A percentile compares a stretch with the other conserved stretches of the same genome.
These are phyloP conservation scores for Poecilia picta DNA, from an alignment of 2,797 vertebrate species.

Conservation along the genomic window DNA sequence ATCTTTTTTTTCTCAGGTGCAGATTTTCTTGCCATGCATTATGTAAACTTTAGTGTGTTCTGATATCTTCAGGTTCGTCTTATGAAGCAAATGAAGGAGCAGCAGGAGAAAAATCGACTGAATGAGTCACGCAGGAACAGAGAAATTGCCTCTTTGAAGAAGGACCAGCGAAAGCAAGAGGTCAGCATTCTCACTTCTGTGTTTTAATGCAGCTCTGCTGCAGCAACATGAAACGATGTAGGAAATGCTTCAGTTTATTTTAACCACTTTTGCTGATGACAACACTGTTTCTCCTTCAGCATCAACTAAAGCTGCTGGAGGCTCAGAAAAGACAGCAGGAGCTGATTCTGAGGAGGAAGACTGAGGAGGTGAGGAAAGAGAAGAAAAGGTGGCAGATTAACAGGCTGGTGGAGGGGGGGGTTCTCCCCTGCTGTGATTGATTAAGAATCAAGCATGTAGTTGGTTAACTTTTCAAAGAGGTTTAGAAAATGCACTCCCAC, in stretches of 20 bases:
- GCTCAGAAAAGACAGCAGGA: slow-evolving; percentile 97
- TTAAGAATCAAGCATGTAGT: background rate
- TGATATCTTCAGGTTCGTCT: slow-evolving; percentile 86
- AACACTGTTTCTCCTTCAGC: slow-evolving; percentile 74
- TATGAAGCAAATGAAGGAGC: slow-evolving; percentile 99
- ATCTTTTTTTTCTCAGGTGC: background rate
- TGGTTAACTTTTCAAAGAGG: background rate
- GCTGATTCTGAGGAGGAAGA: slow-evolving; percentile 92
- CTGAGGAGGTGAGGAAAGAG: slow-evolving; percentile 89
- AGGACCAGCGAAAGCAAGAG: slow-evolving; percentile 95
- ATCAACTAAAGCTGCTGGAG: slow-evolving; percentile 93
- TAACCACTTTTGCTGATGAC: background rate
- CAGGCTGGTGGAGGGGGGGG: background rate
- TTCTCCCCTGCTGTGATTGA: background rate
- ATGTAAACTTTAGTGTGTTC: background rate
- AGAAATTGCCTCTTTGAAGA: slow-evolving; percentile 95
- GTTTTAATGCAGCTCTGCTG: background rate
- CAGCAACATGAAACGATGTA: background rate
- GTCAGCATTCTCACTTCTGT: slow-evolving; percentile 62
- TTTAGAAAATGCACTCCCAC: background rate
- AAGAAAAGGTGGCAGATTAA: background rate
- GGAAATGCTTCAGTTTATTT: fast-evolving
- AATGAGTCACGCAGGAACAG: slow-evolving; percentile 91
- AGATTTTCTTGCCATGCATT: background rate
- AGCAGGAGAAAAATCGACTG: slow-evolving; percentile 95